Base-by-base conservation (phyloP, 2,797 vertebrate species). In the Nannoperca australis region DNA sequence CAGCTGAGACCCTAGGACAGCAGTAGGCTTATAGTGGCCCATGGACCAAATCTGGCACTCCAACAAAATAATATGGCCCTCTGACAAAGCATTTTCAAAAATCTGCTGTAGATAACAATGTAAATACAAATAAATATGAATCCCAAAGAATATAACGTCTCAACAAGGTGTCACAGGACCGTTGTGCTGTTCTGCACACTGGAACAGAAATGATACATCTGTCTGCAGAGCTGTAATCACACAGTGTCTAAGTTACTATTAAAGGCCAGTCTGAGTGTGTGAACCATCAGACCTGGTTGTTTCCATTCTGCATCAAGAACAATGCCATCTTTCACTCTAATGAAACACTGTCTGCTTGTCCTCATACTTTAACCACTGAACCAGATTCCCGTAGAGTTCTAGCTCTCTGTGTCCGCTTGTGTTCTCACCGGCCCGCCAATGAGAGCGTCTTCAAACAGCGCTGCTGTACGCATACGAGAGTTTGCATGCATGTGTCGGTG, bases 361-460 rank as follows among this genome's bases (percentile, higher is more conserved):
- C 83, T 81, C 72, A 30, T 53, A 62, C 83, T 82, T 47, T 56
- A 73, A 80, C 78, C 81, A 70, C 51, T 85, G 63, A 73, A 66
- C 50, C 82, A 54, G 61, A 79, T 82, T 86, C 86, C 73, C 34
- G 22, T 44, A 44, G 54, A 74, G 22, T 62, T 73, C 64, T 9
- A 13, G 54, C 51, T 76, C 12, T 53, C 53, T 27, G 36, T 71
- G 56, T 64, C 60, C 22, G 2, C 63, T 36, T 9, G 65, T 14
- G 4, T 85, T 92, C 81, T 89, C 91, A 82, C 75, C 30, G 18
- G 22, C 18, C 45, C 12, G 85, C 60, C 86, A 86, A 92, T 79
- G 83, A 79, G 61, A 70, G 73, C 17, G 73, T 94, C 89, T 82
- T 86, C 82, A 93, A 92, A 92, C 88, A 82, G 44, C 1, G 63